Evolutionary conservation across 2,797 vertebrate species (phyloP), one percentile per base, ranked within the genome.

Genomic region (Sparus aurata): DNA sequence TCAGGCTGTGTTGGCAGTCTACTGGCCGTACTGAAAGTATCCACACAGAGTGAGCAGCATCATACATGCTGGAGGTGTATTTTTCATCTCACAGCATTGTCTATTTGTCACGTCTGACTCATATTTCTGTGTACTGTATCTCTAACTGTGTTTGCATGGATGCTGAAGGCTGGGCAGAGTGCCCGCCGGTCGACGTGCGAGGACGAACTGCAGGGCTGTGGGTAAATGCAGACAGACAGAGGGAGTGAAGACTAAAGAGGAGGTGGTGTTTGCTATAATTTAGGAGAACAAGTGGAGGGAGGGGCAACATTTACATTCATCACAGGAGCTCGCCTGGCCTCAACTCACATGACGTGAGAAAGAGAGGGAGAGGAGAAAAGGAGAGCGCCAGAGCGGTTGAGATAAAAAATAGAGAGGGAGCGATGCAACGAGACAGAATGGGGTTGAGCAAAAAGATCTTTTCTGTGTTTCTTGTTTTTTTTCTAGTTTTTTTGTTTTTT

Each of bases 271-370:
- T 89, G 89, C 80, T 81, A 87, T 93, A 90, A 94, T 92, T 92
- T 92, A 82, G 86, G 80, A 79, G 91, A 93, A 91, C 87, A 90
- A 84, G 87, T 41, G 71, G 86, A 52, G 79, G 93, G 91, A 89
- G 89, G 88, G 87, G 81, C 79, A 71, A 72, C 89, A 87, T 92
- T 94, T 92, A 92, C 86, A 93, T 94, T 92, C 91, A 93, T 89
- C 92, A 91, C 84, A 89, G 85, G 80, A 77, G 80, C 89, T 85
- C 41, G 46, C 74, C 69, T 90, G 65, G 64, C 69, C 87, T 93
- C 85, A 83, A 78, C 87, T 86, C 83, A 73, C 80, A 86, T 88
- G 89, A 86, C 46, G 60, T 62, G 85, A 85, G 83, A 71, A 77
- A 70, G 75, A 71, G 79, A 63, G 57, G 53, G 62, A 61, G 83